These are phyloP conservation scores for Hartigia nigra DNA, from an alignment of 2,888 invertebrate genomes.

Conservation along the genomic window DNA sequence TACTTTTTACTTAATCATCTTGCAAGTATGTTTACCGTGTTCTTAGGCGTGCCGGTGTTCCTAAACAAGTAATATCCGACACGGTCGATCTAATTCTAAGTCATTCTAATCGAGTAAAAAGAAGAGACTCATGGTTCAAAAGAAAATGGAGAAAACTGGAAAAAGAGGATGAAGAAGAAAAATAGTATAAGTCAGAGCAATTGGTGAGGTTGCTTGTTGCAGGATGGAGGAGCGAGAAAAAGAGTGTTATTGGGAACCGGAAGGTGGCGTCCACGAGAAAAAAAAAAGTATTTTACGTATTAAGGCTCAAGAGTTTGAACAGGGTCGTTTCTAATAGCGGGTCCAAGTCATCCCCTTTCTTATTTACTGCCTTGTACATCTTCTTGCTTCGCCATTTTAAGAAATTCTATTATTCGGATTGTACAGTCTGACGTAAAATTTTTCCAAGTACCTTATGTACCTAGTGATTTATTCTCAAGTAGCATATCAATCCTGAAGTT, in stretches of 20 bases:
- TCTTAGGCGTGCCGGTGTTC: background rate
- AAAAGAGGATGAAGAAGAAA: background rate
- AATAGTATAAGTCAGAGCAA: background rate
- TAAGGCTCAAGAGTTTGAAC: background rate
- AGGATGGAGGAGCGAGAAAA: background rate
- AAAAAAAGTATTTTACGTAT: background rate
- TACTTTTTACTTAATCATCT: background rate
- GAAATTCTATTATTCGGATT: background rate
- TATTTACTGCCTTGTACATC: background rate
- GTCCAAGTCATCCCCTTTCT: background rate
- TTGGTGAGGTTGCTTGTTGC: background rate
- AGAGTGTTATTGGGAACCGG: background rate
- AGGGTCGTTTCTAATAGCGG: background rate
- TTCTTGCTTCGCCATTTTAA: background rate
- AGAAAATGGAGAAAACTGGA: background rate
- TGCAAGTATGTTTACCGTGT: background rate
- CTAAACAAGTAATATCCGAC: background rate
- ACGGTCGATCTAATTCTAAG: background rate
- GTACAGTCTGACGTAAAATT: too few species aligned
- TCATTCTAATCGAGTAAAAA: background rate
- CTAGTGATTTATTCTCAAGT: background rate
- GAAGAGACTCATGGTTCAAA: background rate
- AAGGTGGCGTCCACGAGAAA: background rate
- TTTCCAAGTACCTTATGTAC: too few species aligned
- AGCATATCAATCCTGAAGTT: background rate